Evolutionary conservation across 2,113 vertebrate genomes (phyloP).

Genomic region (Phaethornis superciliosus): DNA sequence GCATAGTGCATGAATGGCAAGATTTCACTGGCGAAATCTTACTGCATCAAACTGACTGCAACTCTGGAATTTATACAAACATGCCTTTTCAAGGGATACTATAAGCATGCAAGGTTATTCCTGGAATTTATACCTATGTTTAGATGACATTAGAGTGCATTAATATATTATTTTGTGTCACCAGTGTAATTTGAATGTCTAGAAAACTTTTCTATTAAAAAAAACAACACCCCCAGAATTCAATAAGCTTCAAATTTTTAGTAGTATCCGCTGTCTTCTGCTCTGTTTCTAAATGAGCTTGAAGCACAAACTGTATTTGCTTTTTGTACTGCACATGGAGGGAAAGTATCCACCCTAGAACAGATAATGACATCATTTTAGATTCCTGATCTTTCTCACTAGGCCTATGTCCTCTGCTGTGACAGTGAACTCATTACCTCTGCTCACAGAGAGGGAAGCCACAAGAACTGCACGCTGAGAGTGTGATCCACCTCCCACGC

Average conservation of each 20-base stretch:
- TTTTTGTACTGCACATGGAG: background rate
- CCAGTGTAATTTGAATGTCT: background rate
- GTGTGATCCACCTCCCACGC: background rate
- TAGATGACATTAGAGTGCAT: background rate
- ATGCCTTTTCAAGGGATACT: background rate
- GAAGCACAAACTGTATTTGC: background rate
- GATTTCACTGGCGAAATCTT: background rate
- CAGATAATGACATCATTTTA: background rate
- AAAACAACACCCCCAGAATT: background rate
- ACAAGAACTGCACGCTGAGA: background rate
- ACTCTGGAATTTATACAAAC: background rate
- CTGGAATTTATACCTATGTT: background rate
- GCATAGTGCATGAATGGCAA: background rate
- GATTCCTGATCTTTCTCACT: background rate
- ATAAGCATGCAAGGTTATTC: background rate
- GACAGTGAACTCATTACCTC: background rate
- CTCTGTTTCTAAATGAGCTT: slow-evolving; percentile 32
- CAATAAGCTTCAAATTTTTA: background rate
- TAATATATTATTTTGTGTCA: background rate
- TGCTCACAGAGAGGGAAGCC: background rate
- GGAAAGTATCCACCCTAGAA: background rate
- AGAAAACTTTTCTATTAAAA: background rate
- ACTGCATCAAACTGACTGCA: background rate
- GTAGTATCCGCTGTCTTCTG: background rate
- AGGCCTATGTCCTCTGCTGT: background rate